These are phyloP conservation scores for Maniola jurtina DNA, from an alignment of 1,140 invertebrate species.

Conservation along the genomic window DNA sequence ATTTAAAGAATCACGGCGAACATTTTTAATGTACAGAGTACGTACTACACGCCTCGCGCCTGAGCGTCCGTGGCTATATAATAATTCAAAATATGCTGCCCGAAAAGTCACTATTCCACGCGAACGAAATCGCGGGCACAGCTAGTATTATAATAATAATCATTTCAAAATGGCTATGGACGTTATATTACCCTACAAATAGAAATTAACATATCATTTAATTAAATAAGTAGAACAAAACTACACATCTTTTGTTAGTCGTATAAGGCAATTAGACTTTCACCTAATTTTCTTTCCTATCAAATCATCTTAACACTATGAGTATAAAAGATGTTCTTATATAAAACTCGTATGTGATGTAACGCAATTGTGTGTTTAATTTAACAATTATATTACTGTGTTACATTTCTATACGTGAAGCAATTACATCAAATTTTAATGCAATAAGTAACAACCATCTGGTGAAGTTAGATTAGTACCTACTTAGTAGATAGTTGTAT, in stretches of 20 bases:
- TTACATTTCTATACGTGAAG: constrained; percentile 10
- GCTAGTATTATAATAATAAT: too few relatives aligned
- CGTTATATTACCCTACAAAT: not conserved
- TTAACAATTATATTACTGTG: constrained; percentile 7
- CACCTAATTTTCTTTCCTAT: constrained; percentile 11
- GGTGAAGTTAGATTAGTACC: not conserved
- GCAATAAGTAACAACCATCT: not conserved
- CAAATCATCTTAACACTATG: not conserved
- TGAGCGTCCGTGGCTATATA: too few relatives aligned
- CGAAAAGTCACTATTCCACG: too few relatives aligned
- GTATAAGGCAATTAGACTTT: constrained; percentile 8
- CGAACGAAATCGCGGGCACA: too few relatives aligned
- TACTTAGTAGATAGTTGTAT: too few relatives aligned
- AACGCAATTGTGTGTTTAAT: constrained; percentile 10
- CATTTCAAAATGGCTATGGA: too few relatives aligned
- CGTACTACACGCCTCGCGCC: too few relatives aligned
- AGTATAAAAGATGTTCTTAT: not conserved
- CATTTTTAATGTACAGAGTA: too few relatives aligned
- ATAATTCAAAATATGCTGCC: too few relatives aligned
- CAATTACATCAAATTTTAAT: constrained; percentile 8
- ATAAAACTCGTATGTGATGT: constrained; percentile 13
- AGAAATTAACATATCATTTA: not conserved
- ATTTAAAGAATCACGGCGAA: too few relatives aligned
- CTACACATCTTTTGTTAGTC: not conserved
- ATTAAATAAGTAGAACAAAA: not conserved